A percentile compares a stretch with the other conserved stretches of the same genome.
These are phyloP conservation scores for Mesorhabditis sp. DNA, from an alignment of 2,888 invertebrate genomes.

Conservation along the genomic window DNA sequence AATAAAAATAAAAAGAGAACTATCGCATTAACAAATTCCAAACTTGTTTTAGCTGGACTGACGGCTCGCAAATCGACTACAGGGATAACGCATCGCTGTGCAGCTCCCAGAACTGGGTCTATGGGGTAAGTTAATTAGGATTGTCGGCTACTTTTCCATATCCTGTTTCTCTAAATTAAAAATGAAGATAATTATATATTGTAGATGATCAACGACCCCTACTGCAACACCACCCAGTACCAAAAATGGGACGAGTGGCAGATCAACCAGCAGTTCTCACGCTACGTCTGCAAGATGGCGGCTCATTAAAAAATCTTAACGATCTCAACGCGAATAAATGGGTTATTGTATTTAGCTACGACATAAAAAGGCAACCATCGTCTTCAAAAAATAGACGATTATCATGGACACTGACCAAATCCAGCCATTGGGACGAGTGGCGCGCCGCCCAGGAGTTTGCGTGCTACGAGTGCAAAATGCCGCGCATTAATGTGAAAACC, in stretches of 20 bases:
- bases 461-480: too few relatives aligned
- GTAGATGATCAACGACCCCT: not conserved
- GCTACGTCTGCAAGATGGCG: slow-evolving; percentile 4
- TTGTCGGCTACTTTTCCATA: not conserved
- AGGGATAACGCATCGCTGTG: not conserved
- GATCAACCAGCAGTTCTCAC: not conserved
- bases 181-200: not conserved
- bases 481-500: too few relatives aligned
- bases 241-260: slow-evolving; percentile 3
- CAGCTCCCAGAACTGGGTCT: not conserved
- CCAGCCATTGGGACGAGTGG: too few relatives aligned
- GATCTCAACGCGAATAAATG: too few relatives aligned
- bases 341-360: too few relatives aligned
- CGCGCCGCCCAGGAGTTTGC: too few relatives aligned
- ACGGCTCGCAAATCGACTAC: not conserved
- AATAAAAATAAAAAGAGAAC: not conserved
- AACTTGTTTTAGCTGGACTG: not conserved
- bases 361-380: too few relatives aligned
- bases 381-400: too few relatives aligned
- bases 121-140: not conserved
- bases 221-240: not conserved
- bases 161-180: not conserved
- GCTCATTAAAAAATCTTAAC: not conserved
- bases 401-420: too few relatives aligned
- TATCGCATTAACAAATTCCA: too few relatives aligned